A percentile compares a stretch with the other conserved stretches of the same genome.
Conservation (phyloP, 2,113 vertebrate genomes). For the Etheostoma cragini region DNA sequence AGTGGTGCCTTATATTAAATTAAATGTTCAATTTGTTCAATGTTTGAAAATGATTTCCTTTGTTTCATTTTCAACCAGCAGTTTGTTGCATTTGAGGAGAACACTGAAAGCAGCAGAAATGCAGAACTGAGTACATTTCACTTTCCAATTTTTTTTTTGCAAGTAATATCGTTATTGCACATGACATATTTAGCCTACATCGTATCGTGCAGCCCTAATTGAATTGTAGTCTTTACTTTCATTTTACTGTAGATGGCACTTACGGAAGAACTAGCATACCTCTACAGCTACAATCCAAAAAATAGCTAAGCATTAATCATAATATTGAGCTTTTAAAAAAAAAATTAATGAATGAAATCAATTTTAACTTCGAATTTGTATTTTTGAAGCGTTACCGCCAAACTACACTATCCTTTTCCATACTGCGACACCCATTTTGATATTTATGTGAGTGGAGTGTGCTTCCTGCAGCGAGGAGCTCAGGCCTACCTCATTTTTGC, state of each 20-base stretch:
- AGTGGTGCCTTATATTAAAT: no score
- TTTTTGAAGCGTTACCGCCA: constrained; percentile 9
- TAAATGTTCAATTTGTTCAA: no score
- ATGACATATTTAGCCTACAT: no score
- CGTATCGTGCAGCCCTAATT: background rate
- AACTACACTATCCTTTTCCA: constrained; percentile 45
- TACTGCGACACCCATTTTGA: constrained; percentile 74
- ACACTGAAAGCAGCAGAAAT: no score
- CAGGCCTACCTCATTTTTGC: constrained; percentile 90
- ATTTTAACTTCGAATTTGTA: background rate
- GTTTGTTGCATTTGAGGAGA: no score
- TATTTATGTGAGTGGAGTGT: constrained; percentile 72
- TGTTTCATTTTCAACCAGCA: no score
- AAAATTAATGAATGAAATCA: background rate
- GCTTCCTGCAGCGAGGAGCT: constrained; percentile 83
- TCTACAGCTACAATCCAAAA: background rate
- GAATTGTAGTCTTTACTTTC: background rate
- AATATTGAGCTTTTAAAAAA: background rate
- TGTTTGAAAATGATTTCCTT: no score
- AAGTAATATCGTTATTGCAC: no score
- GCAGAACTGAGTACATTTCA: no score
- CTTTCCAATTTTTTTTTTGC: no score
- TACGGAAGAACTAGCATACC: background rate
- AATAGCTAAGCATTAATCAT: background rate
- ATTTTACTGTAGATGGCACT: background rate